These are phyloP conservation scores for Pardalotus punctatus DNA, from an alignment of 2,113 vertebrate species.

Conservation along the genomic window DNA sequence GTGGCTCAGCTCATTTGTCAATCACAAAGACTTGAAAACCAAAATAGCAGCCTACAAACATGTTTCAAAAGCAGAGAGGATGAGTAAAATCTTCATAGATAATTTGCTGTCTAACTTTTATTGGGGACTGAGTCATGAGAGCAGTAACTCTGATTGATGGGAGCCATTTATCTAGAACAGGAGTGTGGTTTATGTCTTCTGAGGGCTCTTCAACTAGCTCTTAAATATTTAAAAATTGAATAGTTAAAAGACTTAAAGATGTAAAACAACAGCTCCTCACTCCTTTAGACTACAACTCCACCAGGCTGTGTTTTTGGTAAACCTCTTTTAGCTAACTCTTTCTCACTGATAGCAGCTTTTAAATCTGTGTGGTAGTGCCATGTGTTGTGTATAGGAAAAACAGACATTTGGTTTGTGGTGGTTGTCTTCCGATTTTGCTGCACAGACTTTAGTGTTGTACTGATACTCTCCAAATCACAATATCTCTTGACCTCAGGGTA, in stretches of 20 bases:
- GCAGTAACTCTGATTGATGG: neutral
- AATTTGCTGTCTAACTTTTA: neutral
- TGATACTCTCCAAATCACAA: neutral
- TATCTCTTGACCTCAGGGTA: neutral
- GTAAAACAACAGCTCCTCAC: neutral
- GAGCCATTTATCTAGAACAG: neutral
- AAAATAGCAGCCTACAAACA: neutral
- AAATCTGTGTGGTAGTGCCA: accelerated
- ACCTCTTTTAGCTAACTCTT: neutral
- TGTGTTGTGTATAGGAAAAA: neutral
- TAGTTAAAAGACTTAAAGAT: neutral
- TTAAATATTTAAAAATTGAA: neutral
- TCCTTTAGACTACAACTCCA: neutral
- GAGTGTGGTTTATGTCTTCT: neutral
- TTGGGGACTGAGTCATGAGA: neutral
- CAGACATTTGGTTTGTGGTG: neutral
- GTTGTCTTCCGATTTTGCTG: neutral
- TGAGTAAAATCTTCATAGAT: neutral
- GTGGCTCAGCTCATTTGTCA: neutral
- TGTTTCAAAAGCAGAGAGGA: neutral
- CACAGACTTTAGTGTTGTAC: neutral
- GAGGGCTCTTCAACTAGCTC: neutral
- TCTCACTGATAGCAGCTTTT: neutral
- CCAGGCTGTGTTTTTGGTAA: neutral
- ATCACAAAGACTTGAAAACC: neutral